phyloP scores from a whole-genome alignment of 2,797 vertebrate species.

The Caiman crocodilus region DNA sequence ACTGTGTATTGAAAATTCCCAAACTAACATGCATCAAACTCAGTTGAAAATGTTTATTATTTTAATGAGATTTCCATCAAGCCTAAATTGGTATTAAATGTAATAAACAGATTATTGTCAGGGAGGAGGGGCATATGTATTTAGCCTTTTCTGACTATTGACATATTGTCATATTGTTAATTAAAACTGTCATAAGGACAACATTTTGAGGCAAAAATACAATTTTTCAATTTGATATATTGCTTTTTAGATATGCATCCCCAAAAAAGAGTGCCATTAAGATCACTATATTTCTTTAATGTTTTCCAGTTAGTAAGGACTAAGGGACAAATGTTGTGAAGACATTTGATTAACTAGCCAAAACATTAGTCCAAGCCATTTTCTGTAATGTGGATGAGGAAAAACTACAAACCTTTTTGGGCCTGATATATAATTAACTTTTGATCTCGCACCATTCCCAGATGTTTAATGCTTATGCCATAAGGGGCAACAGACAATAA shows the following conservation, averaged over 20 bases:
- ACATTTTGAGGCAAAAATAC: neutral
- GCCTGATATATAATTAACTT: neutral
- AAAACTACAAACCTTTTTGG: neutral
- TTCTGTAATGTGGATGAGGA: neutral
- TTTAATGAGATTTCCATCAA: neutral
- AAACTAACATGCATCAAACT: neutral
- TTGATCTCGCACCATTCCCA: neutral
- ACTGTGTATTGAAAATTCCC: neutral
- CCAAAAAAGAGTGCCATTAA: neutral
- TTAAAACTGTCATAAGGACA: neutral
- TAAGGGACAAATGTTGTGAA: neutral
- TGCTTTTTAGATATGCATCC: neutral
- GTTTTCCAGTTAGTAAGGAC: neutral
- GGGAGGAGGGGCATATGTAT: neutral
- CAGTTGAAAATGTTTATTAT: neutral
- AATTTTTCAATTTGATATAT: neutral
- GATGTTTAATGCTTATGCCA: neutral
- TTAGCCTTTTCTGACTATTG: neutral
- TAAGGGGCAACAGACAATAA: neutral
- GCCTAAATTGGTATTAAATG: neutral
- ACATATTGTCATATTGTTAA: neutral
- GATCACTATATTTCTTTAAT: neutral
- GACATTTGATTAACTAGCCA: neutral
- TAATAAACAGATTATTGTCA: neutral
- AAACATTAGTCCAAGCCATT: neutral